Evolutionary conservation across 2,888 invertebrate genomes (phyloP).

Genomic region (Boloria euphrosyne): DNA sequence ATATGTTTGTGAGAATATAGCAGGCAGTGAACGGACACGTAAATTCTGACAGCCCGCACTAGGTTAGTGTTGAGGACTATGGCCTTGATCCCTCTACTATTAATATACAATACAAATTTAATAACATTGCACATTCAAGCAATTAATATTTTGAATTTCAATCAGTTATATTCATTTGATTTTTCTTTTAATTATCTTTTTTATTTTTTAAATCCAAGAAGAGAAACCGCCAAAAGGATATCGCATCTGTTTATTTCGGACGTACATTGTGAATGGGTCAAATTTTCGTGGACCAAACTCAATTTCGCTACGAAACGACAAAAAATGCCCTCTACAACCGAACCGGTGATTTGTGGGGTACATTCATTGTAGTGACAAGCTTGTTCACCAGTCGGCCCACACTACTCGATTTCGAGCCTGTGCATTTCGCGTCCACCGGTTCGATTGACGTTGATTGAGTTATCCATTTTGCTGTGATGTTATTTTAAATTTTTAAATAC

Average conservation of each 20-base stretch:
- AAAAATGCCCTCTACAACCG: conserved; percentile 67
- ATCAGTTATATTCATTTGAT: too few relatives aligned
- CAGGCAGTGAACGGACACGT: too few relatives aligned
- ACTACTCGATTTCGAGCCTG: conserved; percentile 59
- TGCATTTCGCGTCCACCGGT: conserved; percentile 40
- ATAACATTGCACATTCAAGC: too few relatives aligned
- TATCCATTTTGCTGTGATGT: conserved; percentile 54
- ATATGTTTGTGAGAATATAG: too few relatives aligned
- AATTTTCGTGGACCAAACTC: conserved; percentile 68
- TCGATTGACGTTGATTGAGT: conserved; percentile 77
- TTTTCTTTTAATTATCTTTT: not conserved
- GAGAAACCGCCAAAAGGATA: not conserved
- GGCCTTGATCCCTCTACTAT: too few relatives aligned
- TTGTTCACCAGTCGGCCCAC: conserved; percentile 61
- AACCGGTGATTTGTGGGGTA: conserved; percentile 76
- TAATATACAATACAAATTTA: too few relatives aligned
- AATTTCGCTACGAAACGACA: conserved; percentile 74
- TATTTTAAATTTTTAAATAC: conserved; percentile 45
- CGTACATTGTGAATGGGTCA: conserved; percentile 49
- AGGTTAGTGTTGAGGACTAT: too few relatives aligned
- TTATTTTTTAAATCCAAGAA: not conserved
- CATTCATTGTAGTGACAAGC: conserved; percentile 79
- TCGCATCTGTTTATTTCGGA: conserved; percentile 28
- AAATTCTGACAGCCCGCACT: too few relatives aligned
- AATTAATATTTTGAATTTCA: too few relatives aligned